phyloP scores from a whole-genome alignment of 2,797 vertebrate genomes.

The Notamacropus eugenii region DNA sequence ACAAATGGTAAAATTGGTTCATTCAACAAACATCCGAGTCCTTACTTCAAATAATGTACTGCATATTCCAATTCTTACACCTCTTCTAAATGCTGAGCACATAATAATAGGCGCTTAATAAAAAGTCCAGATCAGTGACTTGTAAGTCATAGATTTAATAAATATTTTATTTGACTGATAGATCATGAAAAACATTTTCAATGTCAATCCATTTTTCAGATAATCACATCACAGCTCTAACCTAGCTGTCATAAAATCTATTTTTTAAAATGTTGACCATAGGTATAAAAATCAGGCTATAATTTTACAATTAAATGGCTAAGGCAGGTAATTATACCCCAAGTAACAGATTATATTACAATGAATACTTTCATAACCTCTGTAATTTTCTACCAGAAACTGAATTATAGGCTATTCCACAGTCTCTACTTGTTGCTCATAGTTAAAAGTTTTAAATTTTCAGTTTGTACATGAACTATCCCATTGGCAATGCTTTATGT shows the following conservation, averaged over 20 bases:
- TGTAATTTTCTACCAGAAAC: slow-evolving; percentile 5
- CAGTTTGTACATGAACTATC: background rate
- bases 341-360: slow-evolving; percentile 2
- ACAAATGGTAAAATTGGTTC: no score
- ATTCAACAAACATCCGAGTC: no score
- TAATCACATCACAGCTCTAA: slow-evolving; percentile 2
- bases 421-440: slow-evolving; percentile 3
- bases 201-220: slow-evolving; percentile 21
- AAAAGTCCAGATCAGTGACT: background rate
- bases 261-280: background rate
- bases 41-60: slow-evolving; percentile 17
- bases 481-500: background rate
- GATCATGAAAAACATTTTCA: slow-evolving; percentile 37
- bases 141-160: slow-evolving; percentile 10
- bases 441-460: background rate
- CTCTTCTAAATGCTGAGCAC: background rate
- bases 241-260: slow-evolving; percentile 5
- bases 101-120: background rate
- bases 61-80: background rate
- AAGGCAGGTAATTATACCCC: background rate
- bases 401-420: background rate
- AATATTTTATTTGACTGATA: background rate
- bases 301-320: slow-evolving; percentile 29
- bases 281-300: background rate
- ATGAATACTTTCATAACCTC: slow-evolving; percentile 2